Base-by-base conservation (phyloP, 2,888 invertebrate genomes). In the Hydrotaea diabolus region DNA sequence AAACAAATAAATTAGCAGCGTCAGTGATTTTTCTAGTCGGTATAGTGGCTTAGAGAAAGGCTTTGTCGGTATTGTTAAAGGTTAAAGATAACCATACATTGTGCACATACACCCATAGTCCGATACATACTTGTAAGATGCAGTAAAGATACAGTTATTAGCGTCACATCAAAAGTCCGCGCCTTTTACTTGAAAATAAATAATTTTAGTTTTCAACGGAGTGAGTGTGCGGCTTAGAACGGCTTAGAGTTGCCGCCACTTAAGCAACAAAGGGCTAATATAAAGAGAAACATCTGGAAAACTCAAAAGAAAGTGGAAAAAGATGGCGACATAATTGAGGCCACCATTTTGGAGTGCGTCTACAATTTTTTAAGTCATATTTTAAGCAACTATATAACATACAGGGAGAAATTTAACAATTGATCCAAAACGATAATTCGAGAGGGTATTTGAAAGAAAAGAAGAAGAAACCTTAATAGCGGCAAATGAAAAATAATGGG, bases 331-430 rank as follows among this genome's bases (percentile, higher is more conserved):
- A 72, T 46, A 59, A 46, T 46, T 8, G 81, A 81, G n/a, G 19
- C 73, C 9, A 85, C 76, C n/a, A 79, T 81, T 77, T 66, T 80
- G 17, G 66, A 82, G 73, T 83, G 82, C 64, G 80, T 2, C 39
- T 80, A 3, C 59, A 83, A 79, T 76, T 82, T 39, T 71, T 85
- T 17, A 81, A 83, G 11, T 46, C 76, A 11, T 78, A 85, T 74
- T 80, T 80, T 39, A 85, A 82, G 21, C 79, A 85, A 17, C 17
- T 82, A 8, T 49, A 75, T 36, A 66, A 82, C 31, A 55, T 82
- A n/a, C 85, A 85, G 36, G 39, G 31, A 0, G 72, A 85, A 82
- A 85, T 77, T 23, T 79, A 85, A 74, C 23, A 64, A 36, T 0
- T 76, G 0, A 55, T 59, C 7, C 64, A 55, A 15, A 11, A 69